phyloP scores from a whole-genome alignment of 2,797 vertebrate genomes.

The Podarcis siculus region DNA sequence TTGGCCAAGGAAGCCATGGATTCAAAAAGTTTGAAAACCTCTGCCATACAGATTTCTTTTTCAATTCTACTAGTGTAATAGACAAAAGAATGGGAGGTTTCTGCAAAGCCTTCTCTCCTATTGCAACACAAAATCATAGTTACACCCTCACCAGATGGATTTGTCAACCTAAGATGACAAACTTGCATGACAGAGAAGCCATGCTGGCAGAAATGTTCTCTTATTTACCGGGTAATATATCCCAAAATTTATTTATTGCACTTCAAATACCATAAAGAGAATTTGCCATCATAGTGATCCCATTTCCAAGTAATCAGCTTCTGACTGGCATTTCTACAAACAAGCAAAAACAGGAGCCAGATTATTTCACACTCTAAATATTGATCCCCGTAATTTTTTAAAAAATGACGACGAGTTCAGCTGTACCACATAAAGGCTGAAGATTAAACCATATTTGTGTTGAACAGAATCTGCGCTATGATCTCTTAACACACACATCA shows the following conservation, averaged over 20 bases:
- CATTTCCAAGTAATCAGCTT: not conserved
- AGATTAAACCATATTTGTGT: not conserved
- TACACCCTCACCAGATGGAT: not conserved
- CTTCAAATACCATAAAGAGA: not conserved
- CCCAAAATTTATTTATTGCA: not conserved
- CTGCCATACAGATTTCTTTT: not conserved
- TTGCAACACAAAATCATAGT: conserved; percentile 4
- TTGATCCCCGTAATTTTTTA: not conserved
- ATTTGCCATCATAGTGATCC: not conserved
- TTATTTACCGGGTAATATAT: not conserved
- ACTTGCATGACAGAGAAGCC: not conserved
- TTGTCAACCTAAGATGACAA: conserved; percentile 1
- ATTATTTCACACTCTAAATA: not conserved
- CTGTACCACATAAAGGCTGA: not conserved
- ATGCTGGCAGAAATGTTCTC: not conserved
- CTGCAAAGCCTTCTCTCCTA: not conserved
- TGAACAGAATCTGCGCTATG: not conserved
- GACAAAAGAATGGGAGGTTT: not conserved
- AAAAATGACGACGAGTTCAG: not conserved
- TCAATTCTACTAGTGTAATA: too few relatives aligned
- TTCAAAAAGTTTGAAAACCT: too few relatives aligned
- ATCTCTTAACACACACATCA: not conserved
- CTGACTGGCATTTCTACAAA: not conserved
- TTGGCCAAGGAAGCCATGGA: too few relatives aligned
- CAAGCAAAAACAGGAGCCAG: not conserved